These are phyloP conservation scores for Podargus strigoides DNA, from an alignment of 2,797 vertebrate genomes.

Conservation along the genomic window DNA sequence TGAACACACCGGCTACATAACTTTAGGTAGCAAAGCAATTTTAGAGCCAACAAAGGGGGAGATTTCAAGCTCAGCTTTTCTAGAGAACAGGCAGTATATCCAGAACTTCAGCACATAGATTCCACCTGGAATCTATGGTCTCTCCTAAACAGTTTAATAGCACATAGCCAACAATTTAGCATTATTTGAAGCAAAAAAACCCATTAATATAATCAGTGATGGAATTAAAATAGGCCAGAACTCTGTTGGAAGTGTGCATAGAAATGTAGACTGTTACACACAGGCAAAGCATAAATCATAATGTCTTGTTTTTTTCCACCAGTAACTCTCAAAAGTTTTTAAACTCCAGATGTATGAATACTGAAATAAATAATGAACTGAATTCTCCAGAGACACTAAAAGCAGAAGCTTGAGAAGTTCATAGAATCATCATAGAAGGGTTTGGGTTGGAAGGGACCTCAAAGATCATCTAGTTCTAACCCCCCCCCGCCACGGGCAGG, in stretches of 20 bases:
- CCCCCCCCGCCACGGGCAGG: no score
- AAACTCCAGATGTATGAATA: background rate
- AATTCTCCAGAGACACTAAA: background rate
- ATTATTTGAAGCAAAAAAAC: background rate
- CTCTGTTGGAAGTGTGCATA: background rate
- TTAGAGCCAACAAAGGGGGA: background rate
- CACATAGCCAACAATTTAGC: background rate
- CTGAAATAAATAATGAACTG: background rate
- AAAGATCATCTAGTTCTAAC: no score
- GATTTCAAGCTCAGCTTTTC: background rate
- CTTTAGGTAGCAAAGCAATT: background rate
- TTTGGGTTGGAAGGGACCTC: no score
- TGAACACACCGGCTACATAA: background rate
- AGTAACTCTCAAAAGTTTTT: background rate
- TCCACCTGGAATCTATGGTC: background rate
- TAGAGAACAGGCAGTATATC: background rate
- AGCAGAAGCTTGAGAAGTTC: no score
- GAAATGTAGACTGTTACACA: background rate
- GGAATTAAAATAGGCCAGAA: background rate
- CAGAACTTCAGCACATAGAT: background rate
- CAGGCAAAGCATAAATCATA: background rate
- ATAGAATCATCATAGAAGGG: no score
- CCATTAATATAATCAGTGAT: background rate
- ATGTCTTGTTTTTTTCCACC: rapidly evolving
- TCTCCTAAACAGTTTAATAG: background rate